These are phyloP conservation scores for Sylvicapra grimmia DNA, from an alignment of 2,113 vertebrate genomes.

Conservation along the genomic window DNA sequence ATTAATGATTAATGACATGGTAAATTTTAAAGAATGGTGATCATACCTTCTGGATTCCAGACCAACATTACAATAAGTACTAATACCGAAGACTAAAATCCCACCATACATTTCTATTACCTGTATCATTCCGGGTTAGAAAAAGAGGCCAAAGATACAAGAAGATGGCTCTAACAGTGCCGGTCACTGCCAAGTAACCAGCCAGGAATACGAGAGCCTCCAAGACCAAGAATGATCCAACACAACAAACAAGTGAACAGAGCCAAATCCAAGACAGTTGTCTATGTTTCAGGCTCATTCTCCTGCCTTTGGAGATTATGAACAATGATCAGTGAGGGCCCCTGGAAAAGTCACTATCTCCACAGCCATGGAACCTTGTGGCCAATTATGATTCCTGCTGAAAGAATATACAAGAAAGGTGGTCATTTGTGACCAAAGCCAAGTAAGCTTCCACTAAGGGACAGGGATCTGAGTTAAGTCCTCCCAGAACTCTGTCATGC, in stretches of 20 bases:
- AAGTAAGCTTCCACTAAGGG: constrained; percentile 30
- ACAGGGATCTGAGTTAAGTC: neutral
- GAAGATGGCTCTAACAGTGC: neutral
- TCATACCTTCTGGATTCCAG: neutral
- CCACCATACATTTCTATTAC: neutral
- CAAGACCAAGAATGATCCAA: neutral
- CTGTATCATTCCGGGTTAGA: neutral
- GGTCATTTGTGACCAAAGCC: constrained; percentile 21
- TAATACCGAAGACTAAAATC: constrained; percentile 11
- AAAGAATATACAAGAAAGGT: constrained; percentile 18
- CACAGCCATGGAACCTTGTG: neutral
- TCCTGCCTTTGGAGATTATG: neutral
- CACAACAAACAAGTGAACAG: neutral
- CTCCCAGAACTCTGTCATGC: constrained; percentile 10
- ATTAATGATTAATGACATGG: neutral
- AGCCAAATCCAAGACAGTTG: neutral
- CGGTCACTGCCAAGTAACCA: neutral
- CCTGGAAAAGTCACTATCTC: neutral
- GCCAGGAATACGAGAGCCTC: neutral
- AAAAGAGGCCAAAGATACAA: constrained; percentile 3
- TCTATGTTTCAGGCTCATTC: constrained; percentile 29
- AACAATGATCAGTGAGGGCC: neutral
- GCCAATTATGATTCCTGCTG: constrained; percentile 18
- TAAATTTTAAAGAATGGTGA: constrained; percentile 8
- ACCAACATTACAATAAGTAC: constrained; percentile 23